Percentiles rank a stretch among this genome's conserved stretches.
These are phyloP conservation scores for Pterocles burchelli DNA, from an alignment of 2,113 vertebrate genomes.

Conservation along the genomic window DNA sequence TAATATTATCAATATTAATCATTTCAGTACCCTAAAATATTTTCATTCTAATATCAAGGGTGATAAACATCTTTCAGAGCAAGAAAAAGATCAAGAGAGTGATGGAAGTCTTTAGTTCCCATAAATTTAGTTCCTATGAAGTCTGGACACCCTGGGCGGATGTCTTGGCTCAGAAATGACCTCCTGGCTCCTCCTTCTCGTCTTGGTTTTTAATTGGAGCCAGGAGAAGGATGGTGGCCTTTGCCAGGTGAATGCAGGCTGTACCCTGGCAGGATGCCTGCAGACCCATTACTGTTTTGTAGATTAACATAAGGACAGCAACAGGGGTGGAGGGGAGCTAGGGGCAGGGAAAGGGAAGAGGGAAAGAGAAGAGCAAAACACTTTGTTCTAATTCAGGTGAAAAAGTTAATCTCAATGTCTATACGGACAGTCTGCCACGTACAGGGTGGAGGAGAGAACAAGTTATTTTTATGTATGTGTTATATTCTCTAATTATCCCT, in stretches of 20 bases:
- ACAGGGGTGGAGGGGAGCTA: not conserved
- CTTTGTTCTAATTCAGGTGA: constrained; percentile 35
- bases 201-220: constrained; percentile 34
- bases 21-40: not conserved
- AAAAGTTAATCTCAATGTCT: constrained; percentile 13
- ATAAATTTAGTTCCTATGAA: constrained; percentile 31
- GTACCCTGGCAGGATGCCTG: constrained; percentile 32
- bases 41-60: not conserved
- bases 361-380: constrained; percentile 40
- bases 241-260: constrained; percentile 42
- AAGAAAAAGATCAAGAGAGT: not conserved
- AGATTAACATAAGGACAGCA: constrained; percentile 38
- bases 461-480: not conserved
- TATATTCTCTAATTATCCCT: not conserved
- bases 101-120: constrained; percentile 13
- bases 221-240: constrained; percentile 28
- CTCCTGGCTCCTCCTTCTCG: constrained; percentile 30
- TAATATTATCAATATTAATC: not conserved
- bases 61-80: not conserved
- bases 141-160: constrained; percentile 39
- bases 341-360: not conserved
- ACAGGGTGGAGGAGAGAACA: constrained; percentile 38
- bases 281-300: constrained; percentile 25
- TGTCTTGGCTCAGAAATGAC: constrained; percentile 37
- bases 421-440: constrained; percentile 5